Evolutionary conservation across 2,888 invertebrate genomes (phyloP), one percentile per base, ranked within the genome.

Genomic region (Meteorus cinctellus): DNA sequence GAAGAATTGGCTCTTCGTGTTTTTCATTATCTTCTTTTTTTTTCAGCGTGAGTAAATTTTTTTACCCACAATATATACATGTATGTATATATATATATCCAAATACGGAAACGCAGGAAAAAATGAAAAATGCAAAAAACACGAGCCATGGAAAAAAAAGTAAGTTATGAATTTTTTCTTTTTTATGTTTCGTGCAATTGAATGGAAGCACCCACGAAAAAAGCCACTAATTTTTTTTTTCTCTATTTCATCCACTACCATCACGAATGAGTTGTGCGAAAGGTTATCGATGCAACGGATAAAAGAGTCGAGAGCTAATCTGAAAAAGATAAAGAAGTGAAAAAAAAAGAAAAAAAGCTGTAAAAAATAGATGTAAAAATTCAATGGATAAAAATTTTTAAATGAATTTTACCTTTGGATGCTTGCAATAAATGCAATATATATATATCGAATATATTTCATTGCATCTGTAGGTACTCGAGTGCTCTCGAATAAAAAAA

Each of bases 391-490:
- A 62, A 65, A 10, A 62, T 63, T 27, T 65, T 29, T n/a, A 72
- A 72, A 72, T 63, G 51, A 70, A 60, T 60, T 70, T 70, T 60
- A 27, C 41, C 60, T 66, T 75, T 76, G 72, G 72, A 14, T 59
- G 62, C 48, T 51, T 48, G 72, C 69, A 48, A 74, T 68, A 68
- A 45, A 66, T 31, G 72, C 34, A 65, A 59, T 51, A 51, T 55
- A 55, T 34, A 63, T 51, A 8, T 74, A 72, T 55, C 29, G 72
- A 74, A 66, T 55, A 70, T 70, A 76, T 76, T 71, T 31, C 73
- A 65, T 68, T 74, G 75, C 74, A 79, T 77, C 76, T 78, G 76
- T 77, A 75, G 72, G 60, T 34, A 71, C 71, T 55, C 62, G 48
- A 48, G 65, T 66, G 62, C 36, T 60, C 67, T 55, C 34, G 14